phyloP scores from a whole-genome alignment of 2,888 invertebrate genomes.

The Melinopterus prodromus region DNA sequence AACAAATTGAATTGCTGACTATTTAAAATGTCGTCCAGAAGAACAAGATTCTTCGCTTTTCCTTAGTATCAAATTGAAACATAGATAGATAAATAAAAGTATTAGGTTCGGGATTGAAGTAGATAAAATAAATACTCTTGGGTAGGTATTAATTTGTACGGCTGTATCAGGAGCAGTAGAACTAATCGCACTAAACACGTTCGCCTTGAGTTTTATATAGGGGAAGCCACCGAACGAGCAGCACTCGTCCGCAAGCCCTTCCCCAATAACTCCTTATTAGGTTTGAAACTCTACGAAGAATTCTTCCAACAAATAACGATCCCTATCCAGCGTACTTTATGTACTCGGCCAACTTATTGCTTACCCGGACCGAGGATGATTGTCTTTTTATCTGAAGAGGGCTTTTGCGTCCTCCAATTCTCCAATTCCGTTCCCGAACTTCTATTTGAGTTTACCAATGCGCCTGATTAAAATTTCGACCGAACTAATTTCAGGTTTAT shows the following conservation, averaged over 20 bases:
- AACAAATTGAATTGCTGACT: no score
- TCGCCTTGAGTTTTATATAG: slow-evolving; percentile 17
- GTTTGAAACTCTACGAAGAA: slow-evolving; percentile 15
- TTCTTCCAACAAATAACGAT: slow-evolving; percentile 12
- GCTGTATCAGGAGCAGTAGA: neutral
- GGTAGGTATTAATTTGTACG: neutral
- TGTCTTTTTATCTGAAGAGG: neutral
- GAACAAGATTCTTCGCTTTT: no score
- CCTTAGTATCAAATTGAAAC: neutral
- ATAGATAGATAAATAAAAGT: neutral
- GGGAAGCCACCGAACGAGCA: neutral
- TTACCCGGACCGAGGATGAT: neutral
- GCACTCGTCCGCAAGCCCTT: neutral
- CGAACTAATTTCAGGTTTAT: neutral
- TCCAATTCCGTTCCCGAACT: neutral
- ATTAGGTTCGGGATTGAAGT: neutral
- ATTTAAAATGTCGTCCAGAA: no score
- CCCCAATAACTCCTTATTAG: slow-evolving; percentile 22
- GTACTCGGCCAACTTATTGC: neutral
- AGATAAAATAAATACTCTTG: slow-evolving; percentile 8
- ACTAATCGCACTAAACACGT: slow-evolving; percentile 21
- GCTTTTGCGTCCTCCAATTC: neutral
- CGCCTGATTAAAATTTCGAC: neutral
- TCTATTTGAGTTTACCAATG: neutral
- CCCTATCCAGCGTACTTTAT: slow-evolving; percentile 4